Evolutionary conservation across 2,888 invertebrate species (phyloP), one percentile per base, ranked within the genome.

Genomic region (Ferrisia virgata): DNA sequence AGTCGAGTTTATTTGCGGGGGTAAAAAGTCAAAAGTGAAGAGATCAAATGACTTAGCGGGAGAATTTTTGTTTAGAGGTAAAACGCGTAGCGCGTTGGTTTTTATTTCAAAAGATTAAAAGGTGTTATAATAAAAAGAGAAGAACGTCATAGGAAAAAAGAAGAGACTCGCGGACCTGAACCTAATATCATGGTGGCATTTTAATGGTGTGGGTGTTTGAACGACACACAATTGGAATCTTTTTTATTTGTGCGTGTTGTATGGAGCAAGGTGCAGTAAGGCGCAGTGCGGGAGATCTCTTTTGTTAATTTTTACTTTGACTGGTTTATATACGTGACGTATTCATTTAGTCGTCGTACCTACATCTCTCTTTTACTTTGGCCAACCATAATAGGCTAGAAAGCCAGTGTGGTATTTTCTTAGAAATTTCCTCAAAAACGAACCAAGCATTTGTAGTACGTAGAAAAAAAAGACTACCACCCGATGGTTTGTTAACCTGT

Each of bases 201-300:
- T 82, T 83, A 83, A 83, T 83, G 72, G 40, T 83, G 76, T 76
- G 76, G 83, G 76, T 83, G 83, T 83, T 43, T 76, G 76, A 83
- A 72, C 72, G 83, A 83, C 83, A 76, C 83, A 83, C 82, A 82
- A 82, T 82, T 82, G 82, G 39, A 64, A 25, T 40, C 64, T 82
- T 82, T n/a, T 40, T 53, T 64, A 69, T 82, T 82, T 82, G 53
- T 82, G 36, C 31, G 31, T 33, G 22, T 31, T 80, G 28, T 25
- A n/a, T n/a, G 13, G 15, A n/a, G 1, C 28, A 13, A 15, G 33
- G 36, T 36, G 79, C 39, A 36, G 31, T 4, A 13, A 13, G 0
- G n/a, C 40, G 31, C 9, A 9, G 28, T 1, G 81, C 36, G 58
- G 81, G 81, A 36, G 58, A 53, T 81, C 81, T 81, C 81, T 36